These are phyloP conservation scores for Colossoma macropomum DNA, from an alignment of 2,113 vertebrate genomes.

Conservation along the genomic window DNA sequence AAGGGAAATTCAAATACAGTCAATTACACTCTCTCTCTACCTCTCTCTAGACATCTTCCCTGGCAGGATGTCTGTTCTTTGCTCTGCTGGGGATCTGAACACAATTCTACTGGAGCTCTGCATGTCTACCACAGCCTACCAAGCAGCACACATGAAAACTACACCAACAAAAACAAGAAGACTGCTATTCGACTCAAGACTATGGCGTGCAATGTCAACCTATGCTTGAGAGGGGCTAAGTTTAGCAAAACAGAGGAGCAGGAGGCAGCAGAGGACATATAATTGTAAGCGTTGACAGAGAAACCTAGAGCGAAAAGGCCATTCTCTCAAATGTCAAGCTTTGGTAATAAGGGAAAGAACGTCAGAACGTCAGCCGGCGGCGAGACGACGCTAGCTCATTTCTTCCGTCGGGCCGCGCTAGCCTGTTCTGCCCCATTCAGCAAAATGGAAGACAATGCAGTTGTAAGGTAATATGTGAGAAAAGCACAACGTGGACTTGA, in stretches of 20 bases:
- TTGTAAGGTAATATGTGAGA: slow-evolving; percentile 56
- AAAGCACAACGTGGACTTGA: slow-evolving; percentile 37
- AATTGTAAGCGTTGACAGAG: slow-evolving; percentile 47
- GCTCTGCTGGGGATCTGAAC: slow-evolving; percentile 45
- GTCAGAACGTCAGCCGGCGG: slow-evolving; percentile 30
- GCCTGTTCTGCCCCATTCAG: slow-evolving; percentile 49
- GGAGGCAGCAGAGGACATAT: slow-evolving; percentile 44
- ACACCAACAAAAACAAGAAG: not conserved
- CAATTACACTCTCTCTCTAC: not conserved
- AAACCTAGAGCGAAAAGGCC: slow-evolving; percentile 46
- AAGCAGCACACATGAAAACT: slow-evolving; percentile 37
- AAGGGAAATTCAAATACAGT: slow-evolving; percentile 43
- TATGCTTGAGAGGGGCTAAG: slow-evolving; percentile 16
- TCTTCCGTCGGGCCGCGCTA: slow-evolving; percentile 22
- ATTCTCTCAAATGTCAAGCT: slow-evolving; percentile 54
- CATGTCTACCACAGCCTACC: slow-evolving; percentile 46
- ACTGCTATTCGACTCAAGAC: not conserved
- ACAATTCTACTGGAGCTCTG: slow-evolving; percentile 43
- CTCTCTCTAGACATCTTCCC: slow-evolving; percentile 35
- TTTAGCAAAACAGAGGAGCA: slow-evolving; percentile 38
- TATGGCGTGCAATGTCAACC: slow-evolving; percentile 34
- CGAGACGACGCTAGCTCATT: slow-evolving; percentile 16
- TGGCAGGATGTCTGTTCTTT: slow-evolving; percentile 53
- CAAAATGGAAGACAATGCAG: slow-evolving; percentile 54
- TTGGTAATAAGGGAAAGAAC: slow-evolving; percentile 52